Percentiles rank a stretch among this genome's conserved stretches.
phyloP scores from a whole-genome alignment of 2,888 invertebrate species.

The Phania funesta region DNA sequence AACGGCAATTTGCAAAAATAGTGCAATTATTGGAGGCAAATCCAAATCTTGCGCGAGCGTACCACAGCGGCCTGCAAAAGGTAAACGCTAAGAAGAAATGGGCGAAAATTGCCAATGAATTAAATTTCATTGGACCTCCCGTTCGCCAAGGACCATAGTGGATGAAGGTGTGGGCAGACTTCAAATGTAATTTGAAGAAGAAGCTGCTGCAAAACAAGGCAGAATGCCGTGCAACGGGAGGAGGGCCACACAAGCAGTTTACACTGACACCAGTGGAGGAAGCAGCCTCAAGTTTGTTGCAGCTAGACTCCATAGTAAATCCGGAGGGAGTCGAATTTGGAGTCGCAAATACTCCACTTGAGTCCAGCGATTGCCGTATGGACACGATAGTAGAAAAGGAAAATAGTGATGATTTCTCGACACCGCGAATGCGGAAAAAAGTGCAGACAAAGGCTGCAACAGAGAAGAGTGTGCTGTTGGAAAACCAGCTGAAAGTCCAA shows the following conservation, averaged over 20 bases:
- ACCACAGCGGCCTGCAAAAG: background rate
- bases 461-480: no score
- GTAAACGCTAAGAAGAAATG: background rate
- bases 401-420: background rate
- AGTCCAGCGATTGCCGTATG: background rate
- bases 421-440: background rate
- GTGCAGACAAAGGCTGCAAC: no score
- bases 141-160: no score
- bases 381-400: background rate
- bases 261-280: background rate
- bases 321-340: background rate
- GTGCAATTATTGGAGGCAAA: background rate
- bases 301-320: no score
- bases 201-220: no score
- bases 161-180: no score
- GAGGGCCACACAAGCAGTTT: background rate
- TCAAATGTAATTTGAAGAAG: no score
- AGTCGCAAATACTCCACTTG: background rate
- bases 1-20: background rate
- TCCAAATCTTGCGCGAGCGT: background rate
- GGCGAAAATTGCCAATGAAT: no score
- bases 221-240: no score
- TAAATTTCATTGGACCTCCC: no score
- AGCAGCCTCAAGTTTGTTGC: no score
- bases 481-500: no score